These are phyloP conservation scores for Belgica antarctica DNA, from an alignment of 2,888 invertebrate species.

Conservation along the genomic window DNA sequence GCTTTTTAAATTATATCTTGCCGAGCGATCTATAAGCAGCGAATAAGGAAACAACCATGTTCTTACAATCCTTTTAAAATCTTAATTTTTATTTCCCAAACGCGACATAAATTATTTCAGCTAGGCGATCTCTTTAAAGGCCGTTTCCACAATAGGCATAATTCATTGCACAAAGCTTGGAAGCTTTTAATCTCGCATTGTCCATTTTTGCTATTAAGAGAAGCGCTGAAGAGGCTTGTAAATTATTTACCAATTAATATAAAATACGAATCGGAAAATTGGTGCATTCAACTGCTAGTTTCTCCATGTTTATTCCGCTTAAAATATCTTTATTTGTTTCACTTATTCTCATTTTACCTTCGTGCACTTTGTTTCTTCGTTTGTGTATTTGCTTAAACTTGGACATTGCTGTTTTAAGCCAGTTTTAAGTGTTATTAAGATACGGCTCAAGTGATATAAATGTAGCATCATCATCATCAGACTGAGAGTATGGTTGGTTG, in stretches of 20 bases:
- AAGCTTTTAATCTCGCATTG: slow-evolving; percentile 4
- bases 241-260: slow-evolving; percentile 39
- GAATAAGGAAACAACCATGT: not conserved
- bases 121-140: not conserved
- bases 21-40: no score
- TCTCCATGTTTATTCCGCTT: not conserved
- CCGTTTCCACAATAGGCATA: not conserved
- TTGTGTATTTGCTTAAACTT: slow-evolving; percentile 9
- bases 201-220: not conserved
- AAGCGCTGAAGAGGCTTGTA: slow-evolving; percentile 1
- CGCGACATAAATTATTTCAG: slow-evolving; percentile 10
- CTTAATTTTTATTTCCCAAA: not conserved
- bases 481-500: no score
- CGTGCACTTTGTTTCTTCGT: no score
- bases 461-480: no score
- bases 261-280: slow-evolving; percentile 22
- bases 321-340: not conserved
- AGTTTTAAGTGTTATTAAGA: not conserved
- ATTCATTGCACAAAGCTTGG: not conserved
- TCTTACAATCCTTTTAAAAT: not conserved
- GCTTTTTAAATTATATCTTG: no score
- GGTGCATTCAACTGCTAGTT: not conserved
- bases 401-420: not conserved
- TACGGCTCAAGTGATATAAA: slow-evolving; percentile 11
- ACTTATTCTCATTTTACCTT: not conserved